Conservation (phyloP, 2,113 vertebrate genomes). For the Okapia johnstoni region DNA sequence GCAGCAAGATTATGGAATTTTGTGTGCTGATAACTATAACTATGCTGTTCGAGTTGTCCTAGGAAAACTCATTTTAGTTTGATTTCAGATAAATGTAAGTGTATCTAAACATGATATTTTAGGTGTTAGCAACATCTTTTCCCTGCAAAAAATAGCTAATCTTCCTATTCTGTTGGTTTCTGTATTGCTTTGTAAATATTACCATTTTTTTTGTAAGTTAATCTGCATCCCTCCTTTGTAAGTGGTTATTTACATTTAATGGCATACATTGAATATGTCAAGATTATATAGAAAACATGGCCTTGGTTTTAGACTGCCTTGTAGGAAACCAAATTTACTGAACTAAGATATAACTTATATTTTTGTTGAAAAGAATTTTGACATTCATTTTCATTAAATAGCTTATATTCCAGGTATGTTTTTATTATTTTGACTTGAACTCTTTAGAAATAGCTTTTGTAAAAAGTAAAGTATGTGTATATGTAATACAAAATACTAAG, state of each 20-base stretch:
- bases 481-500: background rate
- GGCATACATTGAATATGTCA: background rate
- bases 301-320: background rate
- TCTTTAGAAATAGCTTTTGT: background rate
- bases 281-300: background rate
- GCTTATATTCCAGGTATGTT: background rate
- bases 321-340: background rate
- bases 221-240: background rate
- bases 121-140: background rate
- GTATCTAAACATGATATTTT: slow-evolving; percentile 21
- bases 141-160: background rate
- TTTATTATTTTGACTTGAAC: slow-evolving; percentile 15
- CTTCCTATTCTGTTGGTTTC: slow-evolving; percentile 18
- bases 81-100: background rate
- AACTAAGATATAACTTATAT: background rate
- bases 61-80: slow-evolving; percentile 19
- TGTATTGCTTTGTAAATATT: background rate
- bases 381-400: slow-evolving; percentile 6
- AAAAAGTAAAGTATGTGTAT: background rate
- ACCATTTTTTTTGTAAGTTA: slow-evolving; percentile 38
- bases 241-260: background rate
- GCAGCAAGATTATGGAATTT: background rate
- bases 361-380: slow-evolving; percentile 33
- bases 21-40: background rate
- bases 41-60: background rate